These are phyloP conservation scores for Dreissena polymorpha DNA, from an alignment of 1,140 invertebrate species.

Conservation along the genomic window DNA sequence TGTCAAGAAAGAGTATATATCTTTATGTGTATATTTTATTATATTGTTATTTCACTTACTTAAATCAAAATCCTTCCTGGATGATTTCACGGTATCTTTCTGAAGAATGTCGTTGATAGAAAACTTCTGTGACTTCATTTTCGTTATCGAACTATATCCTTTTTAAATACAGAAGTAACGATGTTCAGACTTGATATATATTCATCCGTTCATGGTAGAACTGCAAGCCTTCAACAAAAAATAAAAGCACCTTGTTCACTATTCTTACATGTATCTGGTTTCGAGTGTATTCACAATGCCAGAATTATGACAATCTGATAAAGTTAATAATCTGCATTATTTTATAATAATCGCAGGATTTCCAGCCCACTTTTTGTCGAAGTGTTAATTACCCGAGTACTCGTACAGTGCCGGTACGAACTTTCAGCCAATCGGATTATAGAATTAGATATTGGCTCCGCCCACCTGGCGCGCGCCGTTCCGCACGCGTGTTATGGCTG, in stretches of 20 bases:
- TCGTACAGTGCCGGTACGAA: slow-evolving; percentile 18
- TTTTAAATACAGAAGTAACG: too few species aligned
- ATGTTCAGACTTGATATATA: too few species aligned
- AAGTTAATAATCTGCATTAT: slow-evolving; percentile 29
- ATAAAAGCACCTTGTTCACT: too few species aligned
- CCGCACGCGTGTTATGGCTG: slow-evolving; percentile 9
- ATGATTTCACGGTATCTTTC: background rate
- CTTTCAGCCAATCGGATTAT: slow-evolving; percentile 9
- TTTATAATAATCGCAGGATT: slow-evolving; percentile 30
- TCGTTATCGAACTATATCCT: background rate
- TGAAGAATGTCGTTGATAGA: slow-evolving; percentile 31
- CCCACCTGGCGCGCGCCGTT: slow-evolving; percentile 34
- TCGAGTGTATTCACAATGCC: too few species aligned
- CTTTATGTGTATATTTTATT: too few species aligned
- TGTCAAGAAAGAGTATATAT: too few species aligned
- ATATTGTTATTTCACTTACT: too few species aligned
- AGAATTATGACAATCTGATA: slow-evolving; percentile 29
- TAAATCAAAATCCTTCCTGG: too few species aligned
- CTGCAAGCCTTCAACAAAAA: too few species aligned
- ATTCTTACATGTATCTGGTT: too few species aligned
- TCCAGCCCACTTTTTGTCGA: slow-evolving; percentile 12
- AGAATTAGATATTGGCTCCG: slow-evolving; percentile 1
- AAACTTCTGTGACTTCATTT: slow-evolving; percentile 31
- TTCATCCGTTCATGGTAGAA: too few species aligned
- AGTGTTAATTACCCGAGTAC: slow-evolving; percentile 48